These are phyloP conservation scores for Ailurus styani DNA, from an alignment of 2,113 vertebrate species.

Conservation along the genomic window DNA sequence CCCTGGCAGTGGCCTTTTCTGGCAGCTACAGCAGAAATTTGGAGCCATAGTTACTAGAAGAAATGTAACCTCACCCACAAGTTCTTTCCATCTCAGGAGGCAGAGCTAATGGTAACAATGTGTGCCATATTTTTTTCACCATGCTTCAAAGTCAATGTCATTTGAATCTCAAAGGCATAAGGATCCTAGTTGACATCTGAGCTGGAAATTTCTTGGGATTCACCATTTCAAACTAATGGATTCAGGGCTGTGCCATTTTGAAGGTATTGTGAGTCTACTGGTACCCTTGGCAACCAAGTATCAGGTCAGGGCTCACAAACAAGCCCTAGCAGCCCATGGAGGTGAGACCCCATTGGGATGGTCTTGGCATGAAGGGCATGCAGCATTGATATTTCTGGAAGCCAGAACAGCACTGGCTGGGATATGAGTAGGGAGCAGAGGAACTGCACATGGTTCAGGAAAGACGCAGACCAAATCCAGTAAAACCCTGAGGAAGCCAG, in stretches of 20 bases:
- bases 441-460: not conserved
- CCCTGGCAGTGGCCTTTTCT: not conserved
- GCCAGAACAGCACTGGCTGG: not conserved
- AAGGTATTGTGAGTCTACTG: not conserved
- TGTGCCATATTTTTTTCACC: not conserved
- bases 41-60: not conserved
- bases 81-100: not conserved
- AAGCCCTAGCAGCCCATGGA: not conserved
- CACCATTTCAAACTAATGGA: not conserved
- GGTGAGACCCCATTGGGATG: not conserved
- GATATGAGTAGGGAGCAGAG: not conserved
- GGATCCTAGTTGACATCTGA: not conserved
- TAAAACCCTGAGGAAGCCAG: not conserved
- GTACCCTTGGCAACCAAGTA: not conserved
- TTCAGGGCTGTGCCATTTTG: not conserved
- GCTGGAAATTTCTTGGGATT: not conserved
- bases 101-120: not conserved
- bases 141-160: not conserved
- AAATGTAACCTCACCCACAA: not conserved
- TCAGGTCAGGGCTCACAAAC: not conserved
- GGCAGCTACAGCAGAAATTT: not conserved
- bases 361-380: not conserved
- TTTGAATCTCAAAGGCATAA: constrained; percentile 5
- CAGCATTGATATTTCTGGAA: not conserved
- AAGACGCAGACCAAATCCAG: not conserved